These are phyloP conservation scores for Alcis repandata DNA, from an alignment of 2,888 invertebrate genomes.

Conservation along the genomic window DNA sequence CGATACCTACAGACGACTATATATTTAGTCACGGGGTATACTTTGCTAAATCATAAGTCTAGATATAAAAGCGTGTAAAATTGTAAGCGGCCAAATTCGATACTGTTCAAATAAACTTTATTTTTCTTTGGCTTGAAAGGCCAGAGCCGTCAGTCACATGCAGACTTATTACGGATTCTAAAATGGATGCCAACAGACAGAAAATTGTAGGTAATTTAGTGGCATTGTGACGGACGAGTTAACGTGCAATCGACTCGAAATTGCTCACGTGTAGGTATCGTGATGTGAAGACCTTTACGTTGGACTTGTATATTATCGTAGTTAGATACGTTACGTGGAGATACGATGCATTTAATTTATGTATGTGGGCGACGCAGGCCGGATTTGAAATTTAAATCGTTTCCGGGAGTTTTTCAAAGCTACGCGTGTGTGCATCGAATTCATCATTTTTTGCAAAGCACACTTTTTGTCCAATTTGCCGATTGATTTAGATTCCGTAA, in stretches of 20 bases:
- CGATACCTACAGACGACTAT: not conserved
- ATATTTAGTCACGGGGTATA: too few species aligned
- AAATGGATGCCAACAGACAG: too few species aligned
- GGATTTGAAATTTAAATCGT: slow-evolving; percentile 54
- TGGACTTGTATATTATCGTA: slow-evolving; percentile 79
- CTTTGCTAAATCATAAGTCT: too few species aligned
- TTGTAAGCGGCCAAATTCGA: too few species aligned
- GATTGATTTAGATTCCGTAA: slow-evolving; percentile 1
- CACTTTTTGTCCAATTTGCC: slow-evolving; percentile 20
- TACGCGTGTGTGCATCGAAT: slow-evolving; percentile 13
- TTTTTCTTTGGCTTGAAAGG: too few species aligned
- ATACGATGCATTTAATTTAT: slow-evolving; percentile 83
- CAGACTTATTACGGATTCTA: too few species aligned
- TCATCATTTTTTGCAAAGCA: slow-evolving; percentile 44
- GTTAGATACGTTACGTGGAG: slow-evolving; percentile 81
- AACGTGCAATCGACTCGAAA: too few species aligned
- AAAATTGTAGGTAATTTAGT: too few species aligned
- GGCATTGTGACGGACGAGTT: too few species aligned
- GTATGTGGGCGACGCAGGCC: slow-evolving; percentile 61
- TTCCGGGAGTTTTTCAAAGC: slow-evolving; percentile 23
- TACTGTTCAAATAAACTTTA: too few species aligned
- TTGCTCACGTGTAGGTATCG: not conserved
- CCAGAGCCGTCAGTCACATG: too few species aligned
- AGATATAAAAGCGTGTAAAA: not conserved
- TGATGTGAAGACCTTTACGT: slow-evolving; percentile 67